Percentiles rank a stretch among this genome's conserved stretches.
Conservation (phyloP, 1,140 invertebrate genomes). For the Brachionus plicatilis region DNA sequence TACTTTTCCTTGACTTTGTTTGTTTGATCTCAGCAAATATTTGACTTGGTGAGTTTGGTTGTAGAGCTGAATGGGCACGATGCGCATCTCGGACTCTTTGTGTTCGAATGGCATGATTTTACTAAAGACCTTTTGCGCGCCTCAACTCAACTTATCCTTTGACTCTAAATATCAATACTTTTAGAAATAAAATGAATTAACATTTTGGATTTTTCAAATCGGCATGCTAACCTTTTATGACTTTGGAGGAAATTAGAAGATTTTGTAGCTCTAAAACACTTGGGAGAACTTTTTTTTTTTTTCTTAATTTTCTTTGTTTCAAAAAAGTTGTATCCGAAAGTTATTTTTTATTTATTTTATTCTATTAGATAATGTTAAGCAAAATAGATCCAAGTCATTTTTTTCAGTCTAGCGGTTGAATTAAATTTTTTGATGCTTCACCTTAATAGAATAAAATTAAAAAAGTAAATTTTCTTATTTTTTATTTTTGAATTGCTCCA, state of each 20-base stretch:
- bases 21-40: neutral
- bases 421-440: too few relatives aligned
- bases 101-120: neutral
- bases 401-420: too few relatives aligned
- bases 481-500: too few relatives aligned
- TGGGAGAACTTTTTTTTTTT: too few relatives aligned
- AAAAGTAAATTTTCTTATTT: too few relatives aligned
- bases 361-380: too few relatives aligned
- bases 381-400: too few relatives aligned
- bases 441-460: too few relatives aligned
- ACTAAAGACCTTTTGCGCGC: neutral
- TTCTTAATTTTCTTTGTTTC: too few relatives aligned
- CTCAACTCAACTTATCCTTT: neutral
- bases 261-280: neutral
- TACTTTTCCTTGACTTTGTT: neutral
- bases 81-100: neutral
- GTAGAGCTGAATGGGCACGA: neutral
- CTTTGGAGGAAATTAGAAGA: neutral
- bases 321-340: too few relatives aligned
- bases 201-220: neutral
- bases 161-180: neutral
- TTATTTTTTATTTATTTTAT: too few relatives aligned
- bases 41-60: neutral
- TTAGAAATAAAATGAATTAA: neutral
- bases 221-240: neutral